Percentiles rank a stretch among this genome's conserved stretches.
phyloP scores from a whole-genome alignment of 37 sponge, comb jelly and placozoan species.

The Ianthella basta region DNA sequence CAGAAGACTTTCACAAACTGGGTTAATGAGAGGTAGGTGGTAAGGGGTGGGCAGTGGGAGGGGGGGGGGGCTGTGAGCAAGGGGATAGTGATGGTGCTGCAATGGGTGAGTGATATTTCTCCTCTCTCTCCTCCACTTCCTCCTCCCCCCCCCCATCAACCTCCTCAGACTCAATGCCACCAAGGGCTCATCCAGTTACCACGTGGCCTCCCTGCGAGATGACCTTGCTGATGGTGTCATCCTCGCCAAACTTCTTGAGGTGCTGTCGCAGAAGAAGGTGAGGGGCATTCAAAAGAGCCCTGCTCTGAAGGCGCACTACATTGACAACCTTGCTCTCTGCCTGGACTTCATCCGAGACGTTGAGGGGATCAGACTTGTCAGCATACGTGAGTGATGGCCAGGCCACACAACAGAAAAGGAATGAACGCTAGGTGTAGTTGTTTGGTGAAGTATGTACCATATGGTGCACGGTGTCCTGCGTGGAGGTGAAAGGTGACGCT shows the following conservation, averaged over 20 bases:
- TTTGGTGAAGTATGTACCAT: too few species aligned
- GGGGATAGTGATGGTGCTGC: too few species aligned
- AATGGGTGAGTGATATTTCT: too few species aligned
- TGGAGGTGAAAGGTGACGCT: too few species aligned
- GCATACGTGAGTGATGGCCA: slow-evolving; percentile 63
- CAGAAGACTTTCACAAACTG: slow-evolving; percentile 72
- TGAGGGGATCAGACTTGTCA: slow-evolving; percentile 58
- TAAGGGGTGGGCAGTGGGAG: neutral
- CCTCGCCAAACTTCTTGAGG: slow-evolving; percentile 64
- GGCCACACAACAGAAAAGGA: neutral
- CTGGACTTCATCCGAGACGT: slow-evolving; percentile 50
- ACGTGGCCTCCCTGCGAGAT: slow-evolving; percentile 25
- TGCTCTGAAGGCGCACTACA: slow-evolving; percentile 63
- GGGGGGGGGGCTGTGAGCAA: too few species aligned
- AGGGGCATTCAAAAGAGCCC: slow-evolving; percentile 54
- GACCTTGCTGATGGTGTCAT: slow-evolving; percentile 71
- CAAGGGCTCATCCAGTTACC: slow-evolving; percentile 29
- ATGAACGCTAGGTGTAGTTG: neutral
- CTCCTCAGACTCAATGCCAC: slow-evolving; percentile 21
- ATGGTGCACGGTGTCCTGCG: too few species aligned
- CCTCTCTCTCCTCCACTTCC: too few species aligned
- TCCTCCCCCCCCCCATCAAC: too few species aligned
- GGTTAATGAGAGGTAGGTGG: slow-evolving; percentile 52
- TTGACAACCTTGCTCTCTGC: slow-evolving; percentile 67
- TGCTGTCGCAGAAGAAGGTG: slow-evolving; percentile 57